phyloP scores from a whole-genome alignment of 2,113 vertebrate species.

The Oriolus oriolus region DNA sequence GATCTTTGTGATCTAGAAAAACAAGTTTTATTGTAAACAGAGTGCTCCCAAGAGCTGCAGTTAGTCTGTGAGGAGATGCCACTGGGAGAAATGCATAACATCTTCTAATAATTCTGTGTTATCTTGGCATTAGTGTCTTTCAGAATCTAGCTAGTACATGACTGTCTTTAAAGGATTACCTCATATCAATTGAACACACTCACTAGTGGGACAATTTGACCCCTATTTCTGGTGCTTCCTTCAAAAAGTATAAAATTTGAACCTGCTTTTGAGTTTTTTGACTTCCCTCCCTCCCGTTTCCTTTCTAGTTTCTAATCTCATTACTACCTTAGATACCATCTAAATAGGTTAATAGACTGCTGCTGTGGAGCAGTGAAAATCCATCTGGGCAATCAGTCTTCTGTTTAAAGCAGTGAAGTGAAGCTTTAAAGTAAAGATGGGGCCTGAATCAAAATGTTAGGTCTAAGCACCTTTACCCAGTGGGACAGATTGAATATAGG shows the following conservation, averaged over 20 bases:
- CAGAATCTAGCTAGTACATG: not conserved
- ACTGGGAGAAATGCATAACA: not conserved
- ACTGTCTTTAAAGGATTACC: not conserved
- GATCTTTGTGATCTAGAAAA: not conserved
- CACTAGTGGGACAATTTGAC: not conserved
- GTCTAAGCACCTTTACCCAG: not conserved
- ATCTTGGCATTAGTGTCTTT: not conserved
- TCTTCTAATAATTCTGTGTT: not conserved
- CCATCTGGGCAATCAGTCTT: not conserved
- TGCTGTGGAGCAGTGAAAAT: constrained; percentile 26
- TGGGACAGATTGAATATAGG: not conserved
- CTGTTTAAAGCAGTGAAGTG: constrained; percentile 4
- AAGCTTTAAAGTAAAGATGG: constrained; percentile 12
- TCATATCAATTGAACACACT: not conserved
- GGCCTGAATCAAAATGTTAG: not conserved
- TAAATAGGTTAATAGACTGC: constrained; percentile 34
- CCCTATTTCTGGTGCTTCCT: not conserved
- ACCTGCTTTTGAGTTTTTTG: not conserved
- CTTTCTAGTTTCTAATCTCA: constrained; percentile 20
- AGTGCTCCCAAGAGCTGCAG: not conserved
- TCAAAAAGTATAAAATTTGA: not conserved
- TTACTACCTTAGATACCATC: constrained; percentile 9
- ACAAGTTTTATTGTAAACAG: not conserved
- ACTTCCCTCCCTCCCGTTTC: not conserved
- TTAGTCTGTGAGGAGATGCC: not conserved